A percentile compares a stretch with the other conserved stretches of the same genome.
Evolutionary conservation across 1,140 invertebrate genomes (phyloP).

Genomic region (Zaprionus kolodkinae): DNA sequence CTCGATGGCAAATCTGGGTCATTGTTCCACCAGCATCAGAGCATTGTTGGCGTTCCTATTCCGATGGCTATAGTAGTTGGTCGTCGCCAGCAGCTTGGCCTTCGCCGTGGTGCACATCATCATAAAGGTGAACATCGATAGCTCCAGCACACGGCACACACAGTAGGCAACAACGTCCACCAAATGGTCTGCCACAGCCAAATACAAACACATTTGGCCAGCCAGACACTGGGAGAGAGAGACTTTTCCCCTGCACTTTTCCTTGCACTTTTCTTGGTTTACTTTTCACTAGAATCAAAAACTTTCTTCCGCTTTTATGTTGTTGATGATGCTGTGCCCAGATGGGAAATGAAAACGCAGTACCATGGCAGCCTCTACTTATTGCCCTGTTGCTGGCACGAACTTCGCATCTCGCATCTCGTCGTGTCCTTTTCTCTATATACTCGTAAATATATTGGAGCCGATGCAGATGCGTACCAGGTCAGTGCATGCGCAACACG

Average conservation of each 20-base stretch:
- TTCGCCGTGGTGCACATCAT: constrained; percentile 67
- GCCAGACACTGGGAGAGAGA: background rate
- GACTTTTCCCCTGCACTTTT: background rate
- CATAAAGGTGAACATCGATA: constrained; percentile 68
- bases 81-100: constrained; percentile 40
- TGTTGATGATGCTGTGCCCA: constrained; percentile 6
- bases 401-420: background rate
- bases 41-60: constrained; percentile 25
- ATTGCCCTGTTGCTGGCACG: background rate
- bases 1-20: constrained; percentile 14
- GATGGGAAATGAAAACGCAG: background rate
- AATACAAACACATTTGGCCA: constrained; percentile 65
- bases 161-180: constrained; percentile 74
- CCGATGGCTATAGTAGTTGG: constrained; percentile 14
- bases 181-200: constrained; percentile 70
- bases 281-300: background rate
- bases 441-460: background rate
- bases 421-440: background rate
- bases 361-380: background rate
- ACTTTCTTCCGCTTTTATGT: background rate
- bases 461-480: background rate
- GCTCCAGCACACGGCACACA: constrained; percentile 72
- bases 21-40: constrained; percentile 27
- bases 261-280: background rate
- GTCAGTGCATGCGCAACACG: constrained; percentile 1